Evolutionary conservation across 2,113 vertebrate genomes (phyloP).

Genomic region (Melospiza melodia): DNA sequence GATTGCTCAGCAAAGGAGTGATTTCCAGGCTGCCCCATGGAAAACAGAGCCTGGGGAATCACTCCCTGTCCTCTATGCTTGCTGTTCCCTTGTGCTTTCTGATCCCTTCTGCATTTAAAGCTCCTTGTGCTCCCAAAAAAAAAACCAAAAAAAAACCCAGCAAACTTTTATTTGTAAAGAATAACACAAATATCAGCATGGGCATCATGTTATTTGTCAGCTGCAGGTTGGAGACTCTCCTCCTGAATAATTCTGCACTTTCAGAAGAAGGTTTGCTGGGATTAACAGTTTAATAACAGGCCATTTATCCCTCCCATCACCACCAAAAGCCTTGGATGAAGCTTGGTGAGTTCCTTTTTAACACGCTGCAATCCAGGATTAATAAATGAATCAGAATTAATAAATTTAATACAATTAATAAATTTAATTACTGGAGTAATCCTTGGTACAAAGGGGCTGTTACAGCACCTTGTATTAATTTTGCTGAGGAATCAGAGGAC

Average conservation of each 20-base stretch:
- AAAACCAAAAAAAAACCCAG: background rate
- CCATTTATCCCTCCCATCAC: background rate
- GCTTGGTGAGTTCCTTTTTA: background rate
- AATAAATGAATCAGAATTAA: background rate
- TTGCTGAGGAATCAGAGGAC: background rate
- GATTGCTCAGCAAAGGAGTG: background rate
- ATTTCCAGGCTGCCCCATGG: background rate
- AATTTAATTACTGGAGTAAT: background rate
- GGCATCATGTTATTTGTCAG: rapidly evolving
- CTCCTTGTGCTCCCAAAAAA: background rate
- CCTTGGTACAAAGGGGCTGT: background rate
- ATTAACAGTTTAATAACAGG: background rate
- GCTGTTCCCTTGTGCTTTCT: background rate
- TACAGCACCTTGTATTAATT: background rate
- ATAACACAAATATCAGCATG: rapidly evolving
- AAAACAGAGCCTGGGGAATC: background rate
- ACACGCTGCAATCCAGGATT: background rate
- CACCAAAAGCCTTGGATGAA: background rate
- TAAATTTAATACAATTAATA: background rate
- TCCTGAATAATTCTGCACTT: background rate
- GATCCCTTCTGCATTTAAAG: background rate
- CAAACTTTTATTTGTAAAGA: background rate
- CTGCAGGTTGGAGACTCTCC: background rate
- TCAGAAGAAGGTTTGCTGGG: background rate
- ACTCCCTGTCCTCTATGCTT: background rate